These are phyloP conservation scores for Silurus aristotelis DNA, from an alignment of 2,797 vertebrate genomes.

Conservation along the genomic window DNA sequence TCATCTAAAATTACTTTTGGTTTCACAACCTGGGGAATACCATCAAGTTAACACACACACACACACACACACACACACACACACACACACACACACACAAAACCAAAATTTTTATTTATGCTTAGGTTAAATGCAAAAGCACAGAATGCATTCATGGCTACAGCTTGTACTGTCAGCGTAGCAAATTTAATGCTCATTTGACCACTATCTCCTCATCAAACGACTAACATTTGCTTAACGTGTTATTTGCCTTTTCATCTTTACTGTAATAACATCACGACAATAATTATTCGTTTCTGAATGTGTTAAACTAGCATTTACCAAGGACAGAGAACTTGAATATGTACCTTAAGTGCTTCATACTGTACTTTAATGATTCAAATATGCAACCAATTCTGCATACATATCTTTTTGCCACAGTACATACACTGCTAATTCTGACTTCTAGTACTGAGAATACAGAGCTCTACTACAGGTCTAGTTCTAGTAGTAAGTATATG, in stretches of 20 bases:
- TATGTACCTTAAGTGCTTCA: background rate
- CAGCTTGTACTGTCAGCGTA: background rate
- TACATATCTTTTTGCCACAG: too few species aligned
- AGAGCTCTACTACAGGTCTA: background rate
- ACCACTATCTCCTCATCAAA: background rate
- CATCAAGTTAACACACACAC: background rate
- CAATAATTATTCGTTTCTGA: background rate
- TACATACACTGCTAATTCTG: too few species aligned
- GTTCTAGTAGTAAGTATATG: background rate
- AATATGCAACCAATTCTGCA: too few species aligned
- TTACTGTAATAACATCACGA: background rate
- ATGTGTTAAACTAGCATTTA: background rate
- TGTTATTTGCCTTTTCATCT: too few species aligned
- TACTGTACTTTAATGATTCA: background rate
- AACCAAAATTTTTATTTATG: background rate
- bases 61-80: background rate
- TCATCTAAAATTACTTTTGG: background rate
- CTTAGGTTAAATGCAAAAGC: background rate
- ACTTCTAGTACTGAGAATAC: background rate
- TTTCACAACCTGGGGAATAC: background rate
- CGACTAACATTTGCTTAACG: background rate
- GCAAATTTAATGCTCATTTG: background rate
- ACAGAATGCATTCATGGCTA: background rate
- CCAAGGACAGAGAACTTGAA: background rate
- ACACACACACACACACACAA: background rate